Base-by-base conservation (phyloP, 1,140 invertebrate genomes). In the Zaprionus gabonicus region DNA sequence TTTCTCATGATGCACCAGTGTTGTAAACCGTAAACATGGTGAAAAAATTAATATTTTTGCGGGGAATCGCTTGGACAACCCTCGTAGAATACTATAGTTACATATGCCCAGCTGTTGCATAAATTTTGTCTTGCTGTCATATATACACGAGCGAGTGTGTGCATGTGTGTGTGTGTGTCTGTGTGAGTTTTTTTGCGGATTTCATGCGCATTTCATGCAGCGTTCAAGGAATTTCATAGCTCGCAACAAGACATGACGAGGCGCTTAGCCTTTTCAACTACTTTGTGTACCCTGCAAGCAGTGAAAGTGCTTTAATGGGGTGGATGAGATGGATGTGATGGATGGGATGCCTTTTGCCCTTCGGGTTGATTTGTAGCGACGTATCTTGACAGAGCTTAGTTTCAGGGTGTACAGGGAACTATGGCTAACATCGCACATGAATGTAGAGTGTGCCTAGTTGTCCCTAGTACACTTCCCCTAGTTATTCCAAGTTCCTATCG, bases 31-130 rank as follows among this genome's bases (percentile, higher is more conserved):
- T 6, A 2, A 34, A 34, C 9, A 34, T 9, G 10, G 9, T 34
- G 31, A 10, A 34, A 10, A 34, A 34, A 34, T 34, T 2, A 10
- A 34, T 9, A 31, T 63, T 28, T n/a, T 31, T 66, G 4, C 1
- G 27, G 4, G 36, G 1, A 64, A 71, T 12, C 38, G 0, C 23
- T 71, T 34, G 31, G 31, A 44, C 12, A n/a, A 27, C 84, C 81
- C 78, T 88, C 80, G 84, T 38, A 23, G 31, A 25, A 57, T 81
- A 49, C 28, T 25, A 57, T 78, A 49, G 44, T 56, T 66, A 20
- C 36, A 58, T 17, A 64, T 76, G 66, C 77, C 73, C 84, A 88
- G 84, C 84, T 88, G 84, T 87, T 87, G 84, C 84, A 87, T 87
- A 87, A 84, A 87, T 84, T 81, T 83, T 78, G 74, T 71, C 70